Base-by-base conservation (phyloP, 2,888 invertebrate genomes). In the Beris morrisii region DNA sequence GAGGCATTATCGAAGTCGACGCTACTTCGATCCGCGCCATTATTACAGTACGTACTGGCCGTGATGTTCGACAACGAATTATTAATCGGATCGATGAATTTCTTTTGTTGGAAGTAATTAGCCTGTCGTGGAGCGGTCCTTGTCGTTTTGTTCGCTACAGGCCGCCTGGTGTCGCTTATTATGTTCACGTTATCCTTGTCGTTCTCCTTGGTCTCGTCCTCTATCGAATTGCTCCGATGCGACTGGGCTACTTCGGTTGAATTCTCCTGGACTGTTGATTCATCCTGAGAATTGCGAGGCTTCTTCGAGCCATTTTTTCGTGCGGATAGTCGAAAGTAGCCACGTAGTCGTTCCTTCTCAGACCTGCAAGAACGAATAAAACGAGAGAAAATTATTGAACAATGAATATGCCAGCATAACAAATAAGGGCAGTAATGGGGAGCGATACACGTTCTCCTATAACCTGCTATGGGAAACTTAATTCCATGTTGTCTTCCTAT, bases 271-370 rank as follows among this genome's bases (percentile, higher is more conserved):
- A 77, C 77, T 30, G 77, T 75, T 50, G 78, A 77, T 46, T 78
- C 73, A 44, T 76, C 80, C 66, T 81, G 76, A 4, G 79, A 81
- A 54, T 81, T 80, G 69, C 82, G 75, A 72, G 79, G 66, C 78
- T 82, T 75, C 73, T 78, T 69, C 75, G 77, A 73, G 74, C 38
- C 48, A 70, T 66, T 78, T 75, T 74, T 83, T 75, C 76, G 83
- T 75, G 76, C 82, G 76, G 77, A 78, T 15, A 85, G 79, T 7
- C 84, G 83, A 72, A 86, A 84, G 74, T 86, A 86, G 64, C 84
- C 84, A 31, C 84, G 79, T 1, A 86, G 75, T 38, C 86, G 82
- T 71, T 86, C 85, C 73, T 85, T 85, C 57, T 85, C 83, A 22
- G 83, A 79, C 69, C 86, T 86, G 76, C 11, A 73, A 74, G 59